Base-by-base conservation (phyloP, 2,888 invertebrate genomes). In the Lucinisca nassula region DNA sequence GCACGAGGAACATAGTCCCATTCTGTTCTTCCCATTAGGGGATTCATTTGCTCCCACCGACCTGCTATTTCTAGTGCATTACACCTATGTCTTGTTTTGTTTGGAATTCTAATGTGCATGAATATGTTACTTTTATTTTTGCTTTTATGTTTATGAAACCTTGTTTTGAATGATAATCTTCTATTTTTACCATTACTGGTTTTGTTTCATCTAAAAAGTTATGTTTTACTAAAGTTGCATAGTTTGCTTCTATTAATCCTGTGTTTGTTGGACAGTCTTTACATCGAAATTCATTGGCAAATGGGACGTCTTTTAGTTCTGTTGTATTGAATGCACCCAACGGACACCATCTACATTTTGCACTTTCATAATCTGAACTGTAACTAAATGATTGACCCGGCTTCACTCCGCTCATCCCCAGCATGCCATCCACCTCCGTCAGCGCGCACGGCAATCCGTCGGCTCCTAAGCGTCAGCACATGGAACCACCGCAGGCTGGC, bases 161-260 rank as follows among this genome's bases (percentile, higher is more conserved):
- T 37, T 35, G 40, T 40, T 49, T 24, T 8, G 51, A 35, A 35
- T 55, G 24, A 27, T 73, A 55, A 37, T 70, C 72, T 81, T 10
- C 73, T 58, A 81, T 35, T 74, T 81, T 74, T 38, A 81, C 24
- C n/a, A 81, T n/a, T 30, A 81, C 2, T 0, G 74, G 81, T 58
- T 40, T 35, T 55, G 81, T 74, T 58, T 81, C 81, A 40, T 81
- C 81, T 38, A 81, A 37, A 45, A 81, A 74, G 72, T 81, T 81
- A 58, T 73, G 81, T 35, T 81, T 73, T 21, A 80, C 80, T 37
- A 73, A 27, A 32, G 80, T 80, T 37, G 81, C 73, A 27, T 81
- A 81, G 27, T n/a, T n/a, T n/a, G n/a, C n/a, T n/a, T n/a, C n/a
- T 8, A 17, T 45, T 12, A 17, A 12, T 12, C 17, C 17, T 8